Evolutionary conservation across 2,797 vertebrate genomes (phyloP).

Genomic region (Cynodonichthys magdalenae): DNA sequence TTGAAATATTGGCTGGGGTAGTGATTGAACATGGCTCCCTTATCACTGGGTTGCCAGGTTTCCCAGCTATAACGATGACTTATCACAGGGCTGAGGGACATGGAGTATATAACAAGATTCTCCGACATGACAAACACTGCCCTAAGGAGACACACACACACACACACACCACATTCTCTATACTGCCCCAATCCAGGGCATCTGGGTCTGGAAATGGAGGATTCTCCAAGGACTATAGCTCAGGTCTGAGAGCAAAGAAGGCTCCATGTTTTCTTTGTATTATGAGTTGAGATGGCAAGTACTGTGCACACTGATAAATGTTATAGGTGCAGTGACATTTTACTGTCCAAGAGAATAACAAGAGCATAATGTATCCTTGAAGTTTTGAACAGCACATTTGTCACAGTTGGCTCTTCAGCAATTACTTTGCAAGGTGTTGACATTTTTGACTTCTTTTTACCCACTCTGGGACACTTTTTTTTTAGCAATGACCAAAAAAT

Average conservation of each 20-base stretch:
- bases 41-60: constrained; percentile 86
- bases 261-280: constrained; percentile 35
- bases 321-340: constrained; percentile 44
- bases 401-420: constrained; percentile 40
- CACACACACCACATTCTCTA: constrained; percentile 44
- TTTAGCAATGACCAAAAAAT: too few relatives aligned
- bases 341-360: constrained; percentile 34
- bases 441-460: constrained; percentile 51
- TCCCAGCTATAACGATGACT: constrained; percentile 85
- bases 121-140: constrained; percentile 82
- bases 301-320: constrained; percentile 42
- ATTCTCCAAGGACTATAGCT: constrained; percentile 78
- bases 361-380: constrained; percentile 45
- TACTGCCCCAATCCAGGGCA: constrained; percentile 73
- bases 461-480: constrained; percentile 25
- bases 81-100: constrained; percentile 80
- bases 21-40: constrained; percentile 86
- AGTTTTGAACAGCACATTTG: constrained; percentile 29
- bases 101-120: constrained; percentile 86
- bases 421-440: constrained; percentile 44
- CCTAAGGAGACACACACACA: constrained; percentile 70
- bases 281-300: constrained; percentile 35
- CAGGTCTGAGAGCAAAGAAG: constrained; percentile 52
- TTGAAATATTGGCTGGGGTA: constrained; percentile 83
- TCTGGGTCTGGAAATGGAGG: constrained; percentile 66